Conservation (phyloP, 2,888 invertebrate genomes). For the Slavum lentiscoides region DNA sequence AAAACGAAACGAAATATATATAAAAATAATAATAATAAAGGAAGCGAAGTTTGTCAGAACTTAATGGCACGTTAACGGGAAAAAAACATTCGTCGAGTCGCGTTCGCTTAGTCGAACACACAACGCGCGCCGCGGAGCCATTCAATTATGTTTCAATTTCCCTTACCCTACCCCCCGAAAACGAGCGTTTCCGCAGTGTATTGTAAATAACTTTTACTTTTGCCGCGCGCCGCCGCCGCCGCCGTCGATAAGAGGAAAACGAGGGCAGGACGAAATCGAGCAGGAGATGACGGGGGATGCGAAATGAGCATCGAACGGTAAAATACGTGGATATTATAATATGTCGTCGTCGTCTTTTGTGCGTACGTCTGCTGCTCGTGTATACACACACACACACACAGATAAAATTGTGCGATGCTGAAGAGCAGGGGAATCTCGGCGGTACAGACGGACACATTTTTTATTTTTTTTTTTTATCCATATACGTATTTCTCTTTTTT, state of each 20-base stretch:
- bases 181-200: neutral
- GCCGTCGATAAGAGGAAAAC: neutral
- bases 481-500: neutral
- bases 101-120: slow-evolving; percentile 52
- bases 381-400: neutral
- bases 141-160: slow-evolving; percentile 53
- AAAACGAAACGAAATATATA: slow-evolving; percentile 23
- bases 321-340: slow-evolving; percentile 39
- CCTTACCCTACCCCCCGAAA: neutral
- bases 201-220: slow-evolving; percentile 52
- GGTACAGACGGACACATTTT: slow-evolving; percentile 39
- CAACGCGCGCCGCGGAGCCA: slow-evolving; percentile 36
- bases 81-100: slow-evolving; percentile 45
- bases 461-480: neutral
- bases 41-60: slow-evolving; percentile 46
- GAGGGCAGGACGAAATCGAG: too few species aligned
- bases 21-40: neutral
- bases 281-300: neutral
- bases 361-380: neutral
- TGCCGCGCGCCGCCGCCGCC: neutral
- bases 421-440: slow-evolving; percentile 36
- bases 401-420: slow-evolving; percentile 23
- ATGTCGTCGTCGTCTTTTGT: slow-evolving; percentile 38
- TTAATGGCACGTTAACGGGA: slow-evolving; percentile 52
- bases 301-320: slow-evolving; percentile 50